Evolutionary conservation across 2,113 vertebrate genomes (phyloP).

Genomic region (Dermatemys mawii): DNA sequence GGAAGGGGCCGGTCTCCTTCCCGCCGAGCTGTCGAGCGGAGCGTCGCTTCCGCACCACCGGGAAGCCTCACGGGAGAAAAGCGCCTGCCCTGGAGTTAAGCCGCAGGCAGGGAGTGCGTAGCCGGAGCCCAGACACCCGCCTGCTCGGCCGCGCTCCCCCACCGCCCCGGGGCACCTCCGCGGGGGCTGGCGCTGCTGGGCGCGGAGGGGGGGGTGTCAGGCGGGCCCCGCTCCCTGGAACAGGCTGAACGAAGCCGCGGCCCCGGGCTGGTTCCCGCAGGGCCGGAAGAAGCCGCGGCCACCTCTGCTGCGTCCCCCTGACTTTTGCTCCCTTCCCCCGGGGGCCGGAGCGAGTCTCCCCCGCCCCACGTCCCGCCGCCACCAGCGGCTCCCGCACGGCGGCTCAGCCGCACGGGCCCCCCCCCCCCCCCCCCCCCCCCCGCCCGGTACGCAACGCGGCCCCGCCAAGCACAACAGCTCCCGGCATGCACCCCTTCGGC

Average conservation of each 20-base stretch:
- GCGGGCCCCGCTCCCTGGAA: not conserved
- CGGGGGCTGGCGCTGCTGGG: too few relatives aligned
- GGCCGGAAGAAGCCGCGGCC: not conserved
- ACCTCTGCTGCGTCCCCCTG: not conserved
- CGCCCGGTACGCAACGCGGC: not conserved
- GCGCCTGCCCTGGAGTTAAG: too few relatives aligned
- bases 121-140: too few relatives aligned
- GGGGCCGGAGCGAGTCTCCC: not conserved
- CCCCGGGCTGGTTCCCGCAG: not conserved
- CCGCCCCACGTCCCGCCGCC: too few relatives aligned
- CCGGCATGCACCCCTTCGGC: not conserved
- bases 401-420: too few relatives aligned
- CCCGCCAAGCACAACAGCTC: fast-evolving
- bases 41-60: too few relatives aligned
- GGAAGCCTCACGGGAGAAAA: too few relatives aligned
- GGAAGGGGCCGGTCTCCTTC: not conserved
- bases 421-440: not conserved
- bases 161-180: too few relatives aligned
- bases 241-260: not conserved
- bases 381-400: too few relatives aligned
- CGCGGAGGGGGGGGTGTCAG: too few relatives aligned
- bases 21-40: too few relatives aligned
- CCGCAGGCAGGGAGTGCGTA: not conserved
- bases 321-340: not conserved
- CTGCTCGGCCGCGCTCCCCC: too few relatives aligned